Evolutionary conservation across 30 jellyfish, hydroid and myxozoan genomes (phyloP), one percentile per base, ranked within the genome.

Genomic region (Mastigias papua): DNA sequence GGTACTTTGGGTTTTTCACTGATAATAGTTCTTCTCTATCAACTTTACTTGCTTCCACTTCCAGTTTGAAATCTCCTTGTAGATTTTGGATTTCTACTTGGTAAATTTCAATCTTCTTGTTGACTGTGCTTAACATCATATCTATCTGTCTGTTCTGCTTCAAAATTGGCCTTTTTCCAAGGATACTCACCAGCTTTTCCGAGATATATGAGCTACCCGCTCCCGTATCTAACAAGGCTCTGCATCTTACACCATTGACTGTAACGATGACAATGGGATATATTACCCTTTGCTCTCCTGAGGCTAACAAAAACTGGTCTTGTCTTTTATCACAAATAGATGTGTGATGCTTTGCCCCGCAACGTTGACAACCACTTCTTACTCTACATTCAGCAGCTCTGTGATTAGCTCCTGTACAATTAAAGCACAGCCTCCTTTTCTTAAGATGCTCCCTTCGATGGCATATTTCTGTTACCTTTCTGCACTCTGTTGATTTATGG

Each of bases 201-300:
- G 92, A 91, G 33, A 76, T 70, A 79, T 67, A 86, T 22, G 86
- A 92, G 89, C 97, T 79, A 13, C 98, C 86, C 16, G 98, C 98
- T 30, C 97, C 98, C 2, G 98, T 62, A 64, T 84, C 97, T 42
- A 84, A 57, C 28, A 84, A 57, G 54, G 89, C 93, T 54, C 97
- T 82, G 57, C 87, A 83, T 69, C 48, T 71, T 83, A 70, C 65
- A 64, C 92, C 90, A 42, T 81, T 62, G 16, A 86, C 69, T 34
- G 30, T 80, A 71, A 46, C 76, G 26, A 70, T 48, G 51, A 61
- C 54, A 26, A 86, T 31, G 28, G 90, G 95, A 42, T 86, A 57
- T 23, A 86, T 30, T 22, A 72, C 90, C n/a, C 79, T 26, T 64
- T 23, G 50, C 16, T 33, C 72, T 26, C 74, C 77, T 81, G 91